Conservation (phyloP, 2,797 vertebrate species). For the Phalloptychus januarius region DNA sequence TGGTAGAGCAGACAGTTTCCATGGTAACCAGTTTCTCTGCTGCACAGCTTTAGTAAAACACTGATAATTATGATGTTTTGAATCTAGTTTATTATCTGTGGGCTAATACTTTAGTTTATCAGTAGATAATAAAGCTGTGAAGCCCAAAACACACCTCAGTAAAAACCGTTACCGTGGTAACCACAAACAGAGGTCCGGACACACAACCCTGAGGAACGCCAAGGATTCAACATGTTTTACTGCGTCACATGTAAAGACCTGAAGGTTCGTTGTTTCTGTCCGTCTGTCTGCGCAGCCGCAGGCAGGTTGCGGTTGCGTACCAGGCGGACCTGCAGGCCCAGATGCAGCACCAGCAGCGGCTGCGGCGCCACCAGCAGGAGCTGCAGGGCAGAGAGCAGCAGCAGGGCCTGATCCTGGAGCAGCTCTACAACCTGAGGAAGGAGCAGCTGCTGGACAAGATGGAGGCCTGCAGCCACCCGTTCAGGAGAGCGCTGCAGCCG, state of each 20-base stretch:
- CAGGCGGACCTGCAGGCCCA: slow-evolving; percentile 84
- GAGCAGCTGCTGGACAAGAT: slow-evolving; percentile 74
- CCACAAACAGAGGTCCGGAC: background rate
- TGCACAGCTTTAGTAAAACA: no score
- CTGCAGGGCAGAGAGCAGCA: slow-evolving; percentile 76
- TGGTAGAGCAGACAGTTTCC: background rate
- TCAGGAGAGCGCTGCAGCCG: slow-evolving; percentile 65
- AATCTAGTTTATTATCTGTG: no score
- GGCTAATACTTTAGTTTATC: no score
- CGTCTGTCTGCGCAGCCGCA: slow-evolving; percentile 68
- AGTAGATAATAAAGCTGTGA: no score
- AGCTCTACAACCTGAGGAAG: slow-evolving; percentile 72
- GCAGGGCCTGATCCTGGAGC: slow-evolving; percentile 57
- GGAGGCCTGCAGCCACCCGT: slow-evolving; percentile 70
- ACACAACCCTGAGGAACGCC: background rate
- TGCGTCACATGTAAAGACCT: background rate
- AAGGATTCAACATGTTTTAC: background rate
- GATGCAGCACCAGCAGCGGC: slow-evolving; percentile 70
- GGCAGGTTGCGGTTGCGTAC: slow-evolving; percentile 66
- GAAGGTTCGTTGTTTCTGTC: no score
- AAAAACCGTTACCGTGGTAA: background rate
- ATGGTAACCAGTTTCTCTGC: no score
- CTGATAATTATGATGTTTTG: background rate
- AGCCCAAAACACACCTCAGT: background rate
- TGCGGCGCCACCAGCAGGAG: slow-evolving; percentile 58